Evolutionary conservation across 2,113 vertebrate genomes (phyloP).

Genomic region (Polypterus senegalus): DNA sequence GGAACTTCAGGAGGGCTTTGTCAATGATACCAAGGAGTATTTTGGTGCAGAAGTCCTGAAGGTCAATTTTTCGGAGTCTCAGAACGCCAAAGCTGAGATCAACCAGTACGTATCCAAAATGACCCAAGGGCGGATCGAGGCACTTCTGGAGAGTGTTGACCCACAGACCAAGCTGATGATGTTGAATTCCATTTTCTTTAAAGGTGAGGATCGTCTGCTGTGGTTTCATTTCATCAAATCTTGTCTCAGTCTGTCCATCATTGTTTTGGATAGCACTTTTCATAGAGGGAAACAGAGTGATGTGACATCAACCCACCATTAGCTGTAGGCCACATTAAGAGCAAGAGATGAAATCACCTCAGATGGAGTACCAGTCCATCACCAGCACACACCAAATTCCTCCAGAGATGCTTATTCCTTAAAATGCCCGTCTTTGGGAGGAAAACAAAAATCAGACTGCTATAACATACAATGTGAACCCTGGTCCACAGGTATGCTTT

Average conservation of each 20-base stretch:
- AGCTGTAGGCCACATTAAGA: too few species aligned
- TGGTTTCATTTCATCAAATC: background rate
- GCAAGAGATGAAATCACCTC: too few species aligned
- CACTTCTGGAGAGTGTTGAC: constrained; percentile 54
- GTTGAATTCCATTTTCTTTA: constrained; percentile 67
- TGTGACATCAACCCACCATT: too few species aligned
- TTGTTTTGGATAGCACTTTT: too few species aligned
- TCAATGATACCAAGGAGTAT: constrained; percentile 54
- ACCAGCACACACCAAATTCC: too few species aligned
- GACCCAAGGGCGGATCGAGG: constrained; percentile 50
- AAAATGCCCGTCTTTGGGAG: too few species aligned
- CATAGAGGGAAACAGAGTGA: background rate
- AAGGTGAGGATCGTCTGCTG: constrained; percentile 47
- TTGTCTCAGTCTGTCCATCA: background rate
- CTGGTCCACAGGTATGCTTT: too few species aligned
- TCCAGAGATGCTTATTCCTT: too few species aligned
- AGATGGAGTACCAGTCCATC: too few species aligned
- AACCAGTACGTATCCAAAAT: constrained; percentile 58
- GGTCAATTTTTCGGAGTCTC: constrained; percentile 53
- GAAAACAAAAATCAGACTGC: too few species aligned
- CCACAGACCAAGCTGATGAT: constrained; percentile 52
- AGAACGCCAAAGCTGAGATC: constrained; percentile 41
- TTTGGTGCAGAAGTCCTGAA: constrained; percentile 56
- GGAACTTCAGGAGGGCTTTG: constrained; percentile 43
- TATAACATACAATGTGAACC: too few species aligned